These are phyloP conservation scores for Synanthedon andrenaeformis DNA, from an alignment of 2,888 invertebrate genomes.

Conservation along the genomic window DNA sequence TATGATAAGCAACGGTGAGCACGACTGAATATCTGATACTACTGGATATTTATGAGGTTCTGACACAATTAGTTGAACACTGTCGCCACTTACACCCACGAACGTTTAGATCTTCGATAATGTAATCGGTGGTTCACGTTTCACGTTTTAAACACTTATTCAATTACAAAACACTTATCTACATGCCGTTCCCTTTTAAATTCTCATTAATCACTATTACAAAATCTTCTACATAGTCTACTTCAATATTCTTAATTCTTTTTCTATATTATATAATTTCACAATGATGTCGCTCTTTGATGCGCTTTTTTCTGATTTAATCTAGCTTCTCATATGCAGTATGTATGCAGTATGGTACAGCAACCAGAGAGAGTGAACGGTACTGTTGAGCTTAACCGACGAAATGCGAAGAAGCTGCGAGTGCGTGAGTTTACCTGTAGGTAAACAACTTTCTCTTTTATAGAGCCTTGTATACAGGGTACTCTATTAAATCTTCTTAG, in stretches of 20 bases:
- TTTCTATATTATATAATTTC: too few relatives aligned
- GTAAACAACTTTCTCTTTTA: conserved; percentile 60
- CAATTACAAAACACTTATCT: background rate
- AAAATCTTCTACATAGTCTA: background rate
- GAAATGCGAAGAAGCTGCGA: conserved; percentile 26
- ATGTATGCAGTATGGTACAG: too few relatives aligned
- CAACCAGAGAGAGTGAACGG: conserved; percentile 4
- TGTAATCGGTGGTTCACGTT: conserved; percentile 26
- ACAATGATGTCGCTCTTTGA: too few relatives aligned
- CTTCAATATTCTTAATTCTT: too few relatives aligned
- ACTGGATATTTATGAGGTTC: conserved; percentile 21
- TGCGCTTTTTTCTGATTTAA: too few relatives aligned
- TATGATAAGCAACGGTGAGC: conserved; percentile 56
- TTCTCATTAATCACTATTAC: background rate
- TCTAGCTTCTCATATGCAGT: too few relatives aligned
- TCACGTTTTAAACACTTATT: conserved; percentile 5
- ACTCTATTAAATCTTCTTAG: background rate
- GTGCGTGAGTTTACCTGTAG: conserved; percentile 32
- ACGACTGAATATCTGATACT: conserved; percentile 33
- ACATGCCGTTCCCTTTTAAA: background rate
- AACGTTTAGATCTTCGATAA: conserved; percentile 26
- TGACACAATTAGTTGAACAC: conserved; percentile 22
- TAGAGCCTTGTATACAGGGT: conserved; percentile 13
- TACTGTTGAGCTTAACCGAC: conserved; percentile 16
- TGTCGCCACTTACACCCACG: conserved; percentile 17